Evolutionary conservation across 2,113 vertebrate genomes (phyloP).

Genomic region (Anseranas semipalmata): DNA sequence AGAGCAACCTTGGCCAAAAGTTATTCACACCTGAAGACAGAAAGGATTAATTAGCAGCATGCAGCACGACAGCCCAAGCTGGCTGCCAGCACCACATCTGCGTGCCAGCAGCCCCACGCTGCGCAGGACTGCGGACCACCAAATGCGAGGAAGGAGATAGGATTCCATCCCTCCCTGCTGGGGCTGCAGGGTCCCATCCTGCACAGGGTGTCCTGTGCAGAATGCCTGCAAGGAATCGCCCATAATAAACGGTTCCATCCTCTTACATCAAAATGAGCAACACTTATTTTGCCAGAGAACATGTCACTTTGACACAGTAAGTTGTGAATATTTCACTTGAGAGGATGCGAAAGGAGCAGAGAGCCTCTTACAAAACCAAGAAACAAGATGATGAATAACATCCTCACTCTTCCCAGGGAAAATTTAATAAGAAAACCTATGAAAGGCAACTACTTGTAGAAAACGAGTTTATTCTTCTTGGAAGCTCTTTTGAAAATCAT

Average conservation of each 20-base stretch:
- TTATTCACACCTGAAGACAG: neutral
- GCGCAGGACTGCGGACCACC: rapidly evolving
- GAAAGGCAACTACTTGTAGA: neutral
- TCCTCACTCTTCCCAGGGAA: neutral
- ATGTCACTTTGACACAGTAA: neutral
- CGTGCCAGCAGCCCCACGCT: rapidly evolving
- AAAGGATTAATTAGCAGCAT: neutral
- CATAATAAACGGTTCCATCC: neutral
- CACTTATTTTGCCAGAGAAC: neutral
- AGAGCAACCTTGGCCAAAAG: neutral
- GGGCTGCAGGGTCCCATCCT: neutral
- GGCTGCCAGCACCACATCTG: rapidly evolving
- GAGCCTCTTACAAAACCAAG: neutral
- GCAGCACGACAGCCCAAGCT: neutral
- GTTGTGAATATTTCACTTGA: neutral
- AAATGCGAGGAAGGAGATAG: neutral
- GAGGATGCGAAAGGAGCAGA: neutral
- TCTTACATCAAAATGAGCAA: neutral
- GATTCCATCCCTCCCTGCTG: neutral
- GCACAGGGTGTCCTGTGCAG: neutral
- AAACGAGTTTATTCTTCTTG: neutral
- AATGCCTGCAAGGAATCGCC: neutral
- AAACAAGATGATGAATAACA: neutral
- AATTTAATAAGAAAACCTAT: neutral
- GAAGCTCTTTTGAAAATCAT: neutral